Conservation (phyloP, 2,888 invertebrate species). For the Galerucella pusilla region DNA sequence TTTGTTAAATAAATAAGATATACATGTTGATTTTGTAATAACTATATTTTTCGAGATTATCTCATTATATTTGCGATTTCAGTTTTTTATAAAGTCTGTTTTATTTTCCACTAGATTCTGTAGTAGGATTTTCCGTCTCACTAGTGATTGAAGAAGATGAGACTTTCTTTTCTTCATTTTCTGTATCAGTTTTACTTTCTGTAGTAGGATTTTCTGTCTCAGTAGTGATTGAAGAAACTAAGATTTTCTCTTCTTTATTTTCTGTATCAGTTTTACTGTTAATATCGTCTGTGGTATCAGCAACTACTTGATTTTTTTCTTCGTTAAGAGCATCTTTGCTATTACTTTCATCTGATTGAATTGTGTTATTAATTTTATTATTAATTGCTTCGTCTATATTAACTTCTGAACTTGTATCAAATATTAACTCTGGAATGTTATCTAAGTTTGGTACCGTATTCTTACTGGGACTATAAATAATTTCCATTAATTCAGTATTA, state of each 20-base stretch:
- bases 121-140: too few relatives aligned
- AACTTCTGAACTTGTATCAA: neutral
- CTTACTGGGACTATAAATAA: conserved; percentile 5
- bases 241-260: neutral
- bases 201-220: too few relatives aligned
- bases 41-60: neutral
- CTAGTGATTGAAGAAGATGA: too few relatives aligned
- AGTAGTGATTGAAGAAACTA: too few relatives aligned
- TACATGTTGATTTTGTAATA: neutral
- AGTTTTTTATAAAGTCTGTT: too few relatives aligned
- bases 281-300: neutral
- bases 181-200: neutral
- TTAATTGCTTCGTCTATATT: neutral
- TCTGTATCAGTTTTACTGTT: neutral
- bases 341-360: conserved; percentile 1
- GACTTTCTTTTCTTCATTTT: neutral
- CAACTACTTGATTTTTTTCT: neutral
- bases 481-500: conserved; percentile 45
- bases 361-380: conserved; percentile 22
- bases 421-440: neutral
- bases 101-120: too few relatives aligned
- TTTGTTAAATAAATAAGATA: neutral
- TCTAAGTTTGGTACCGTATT: neutral
- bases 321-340: neutral
- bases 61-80: neutral